phyloP scores from a whole-genome alignment of 2,797 vertebrate species.

The Sebastes alutus region DNA sequence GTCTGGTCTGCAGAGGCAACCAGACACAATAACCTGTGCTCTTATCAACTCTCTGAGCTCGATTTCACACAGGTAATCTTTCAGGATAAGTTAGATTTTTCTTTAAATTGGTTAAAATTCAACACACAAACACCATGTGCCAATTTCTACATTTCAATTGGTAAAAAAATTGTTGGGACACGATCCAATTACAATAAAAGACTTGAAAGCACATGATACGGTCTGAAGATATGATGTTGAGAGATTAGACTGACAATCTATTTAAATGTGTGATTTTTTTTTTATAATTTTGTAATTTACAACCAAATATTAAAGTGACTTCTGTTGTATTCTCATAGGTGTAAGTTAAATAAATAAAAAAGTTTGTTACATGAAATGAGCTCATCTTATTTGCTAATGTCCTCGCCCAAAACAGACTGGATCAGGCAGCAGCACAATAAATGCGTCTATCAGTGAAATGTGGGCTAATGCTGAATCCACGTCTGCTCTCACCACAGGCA shows the following conservation, averaged over 20 bases:
- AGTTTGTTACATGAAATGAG: neutral
- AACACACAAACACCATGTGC: neutral
- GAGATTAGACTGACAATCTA: neutral
- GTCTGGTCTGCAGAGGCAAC: conserved; percentile 25
- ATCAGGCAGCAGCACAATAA: conserved; percentile 24
- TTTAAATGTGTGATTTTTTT: neutral
- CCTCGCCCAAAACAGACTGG: neutral
- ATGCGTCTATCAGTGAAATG: conserved; percentile 37
- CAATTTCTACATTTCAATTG: conserved; percentile 26
- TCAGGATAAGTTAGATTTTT: neutral
- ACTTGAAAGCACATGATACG: conserved; percentile 6
- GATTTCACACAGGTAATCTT: conserved; percentile 26
- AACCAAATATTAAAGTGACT: neutral
- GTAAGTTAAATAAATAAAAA: neutral
- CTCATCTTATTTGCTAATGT: neutral
- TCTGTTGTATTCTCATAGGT: neutral
- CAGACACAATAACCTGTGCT: conserved; percentile 23
- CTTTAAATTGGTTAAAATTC: neutral
- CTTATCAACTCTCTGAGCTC: conserved; percentile 14
- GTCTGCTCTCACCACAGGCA: conserved; percentile 58
- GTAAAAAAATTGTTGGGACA: conserved; percentile 3
- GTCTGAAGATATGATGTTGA: neutral
- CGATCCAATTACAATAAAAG: conserved; percentile 25
- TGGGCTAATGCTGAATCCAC: conserved; percentile 51
- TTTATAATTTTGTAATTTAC: no score